Conservation (phyloP, 2,888 invertebrate species). For the Drosophila austrosaltans region DNA sequence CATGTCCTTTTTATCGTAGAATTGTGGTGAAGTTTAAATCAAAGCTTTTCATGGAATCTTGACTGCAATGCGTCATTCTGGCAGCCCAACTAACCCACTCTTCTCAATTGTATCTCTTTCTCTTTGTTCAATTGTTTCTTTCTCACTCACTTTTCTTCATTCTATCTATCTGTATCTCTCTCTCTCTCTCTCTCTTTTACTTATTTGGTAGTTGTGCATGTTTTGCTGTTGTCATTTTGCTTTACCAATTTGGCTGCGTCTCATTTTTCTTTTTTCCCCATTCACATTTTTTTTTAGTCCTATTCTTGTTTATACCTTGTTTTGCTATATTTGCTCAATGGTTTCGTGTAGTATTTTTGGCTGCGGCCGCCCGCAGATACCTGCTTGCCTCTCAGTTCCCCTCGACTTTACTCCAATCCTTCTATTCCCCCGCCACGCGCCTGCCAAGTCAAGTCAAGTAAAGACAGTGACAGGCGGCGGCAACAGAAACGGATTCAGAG, state of each 20-base stretch:
- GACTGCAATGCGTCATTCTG: constrained; percentile 50
- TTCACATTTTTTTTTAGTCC: not conserved
- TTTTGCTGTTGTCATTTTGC: constrained; percentile 45
- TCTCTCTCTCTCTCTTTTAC: constrained; percentile 8
- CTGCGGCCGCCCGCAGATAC: constrained; percentile 49
- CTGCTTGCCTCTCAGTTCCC: constrained; percentile 20
- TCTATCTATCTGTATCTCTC: constrained; percentile 18
- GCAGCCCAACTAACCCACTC: not conserved
- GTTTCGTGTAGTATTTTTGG: constrained; percentile 46
- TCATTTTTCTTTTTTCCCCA: constrained; percentile 32
- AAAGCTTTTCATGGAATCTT: constrained; percentile 18
- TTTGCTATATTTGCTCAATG: constrained; percentile 48
- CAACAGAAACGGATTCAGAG: constrained; percentile 15
- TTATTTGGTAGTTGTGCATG: constrained; percentile 36
- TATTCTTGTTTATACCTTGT: constrained; percentile 6
- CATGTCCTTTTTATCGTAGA: not conserved
- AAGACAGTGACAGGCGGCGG: constrained; percentile 50
- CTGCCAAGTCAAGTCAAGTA: constrained; percentile 16
- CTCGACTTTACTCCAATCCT: not conserved
- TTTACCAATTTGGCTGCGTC: constrained; percentile 54
- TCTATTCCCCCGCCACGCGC: not conserved
- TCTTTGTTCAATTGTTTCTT: not conserved
- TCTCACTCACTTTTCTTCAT: not conserved
- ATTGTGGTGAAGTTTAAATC: not conserved
- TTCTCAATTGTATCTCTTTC: not conserved